Evolutionary conservation across 2,113 vertebrate genomes (phyloP), one percentile per base, ranked within the genome.

Genomic region (Siniperca chuatsi): DNA sequence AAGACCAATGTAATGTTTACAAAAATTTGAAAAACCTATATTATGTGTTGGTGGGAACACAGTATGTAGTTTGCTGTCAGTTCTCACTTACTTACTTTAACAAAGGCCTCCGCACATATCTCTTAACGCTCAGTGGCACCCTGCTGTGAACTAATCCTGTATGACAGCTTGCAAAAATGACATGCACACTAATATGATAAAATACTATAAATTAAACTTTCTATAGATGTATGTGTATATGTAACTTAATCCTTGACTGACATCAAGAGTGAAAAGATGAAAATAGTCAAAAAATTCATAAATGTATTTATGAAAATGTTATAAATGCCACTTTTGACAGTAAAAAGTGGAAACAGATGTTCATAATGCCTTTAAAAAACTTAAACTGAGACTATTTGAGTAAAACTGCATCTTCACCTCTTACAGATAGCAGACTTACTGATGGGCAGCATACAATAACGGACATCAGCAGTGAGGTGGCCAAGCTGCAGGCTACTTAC

Each of bases 341-440:
- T 54, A 21, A 57, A 44, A 18, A 18, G 6, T 67, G 35, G 42
- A 11, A 64, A 65, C 29, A 62, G 33, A 37, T 20, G 10, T 50
- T 37, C 5, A 25, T 33, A 16, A 7, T 46, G 62, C n/a, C 42
- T 69, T 44, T 9, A 11, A 46, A 46, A 61, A 37, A 60, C n/a
- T 13, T 12, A 23, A 69, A 42, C 8, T n/a, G 11, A 75, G 37
- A 74, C 20, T n/a, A 29, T 20, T 23, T 16, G 6, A 23, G 50
- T 50, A 57, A 78, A 15, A 44, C 15, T 25, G 6, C 11, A 6
- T 85, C 55, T 67, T 58, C n/a, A 29, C 23, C 48, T n/a, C 75
- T 61, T 69, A 46, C 89, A 95, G 93, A 94, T 23, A 75, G 8
- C 20, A 88, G 72, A 70, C 91, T 94, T 7, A 90, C 79, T 16